These are phyloP conservation scores for Ladona fulva DNA, from an alignment of 1,140 invertebrate genomes.

Conservation along the genomic window DNA sequence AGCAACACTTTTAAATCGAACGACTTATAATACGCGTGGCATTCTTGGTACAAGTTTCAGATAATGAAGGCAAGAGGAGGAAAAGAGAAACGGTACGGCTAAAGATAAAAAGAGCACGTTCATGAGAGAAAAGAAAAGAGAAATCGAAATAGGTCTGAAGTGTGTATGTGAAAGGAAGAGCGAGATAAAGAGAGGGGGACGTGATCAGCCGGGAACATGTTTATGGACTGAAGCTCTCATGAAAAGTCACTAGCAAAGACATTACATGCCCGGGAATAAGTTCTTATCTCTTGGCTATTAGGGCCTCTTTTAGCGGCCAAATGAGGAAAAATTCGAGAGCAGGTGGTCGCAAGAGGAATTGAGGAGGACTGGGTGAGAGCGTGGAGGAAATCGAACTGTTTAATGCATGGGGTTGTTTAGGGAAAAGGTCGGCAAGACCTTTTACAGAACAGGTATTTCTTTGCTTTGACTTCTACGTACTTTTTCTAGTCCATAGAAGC, in stretches of 20 bases:
- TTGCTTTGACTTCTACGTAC: too few species aligned
- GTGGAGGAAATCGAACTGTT: neutral
- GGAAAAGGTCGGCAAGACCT: too few species aligned
- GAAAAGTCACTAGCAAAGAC: neutral
- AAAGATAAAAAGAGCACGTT: neutral
- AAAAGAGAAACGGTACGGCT: too few species aligned
- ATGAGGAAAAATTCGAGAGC: slow-evolving; percentile 1
- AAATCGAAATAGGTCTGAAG: neutral
- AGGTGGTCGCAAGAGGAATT: neutral
- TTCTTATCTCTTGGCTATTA: neutral
- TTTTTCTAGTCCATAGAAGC: too few species aligned
- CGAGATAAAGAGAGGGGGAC: neutral
- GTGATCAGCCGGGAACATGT: neutral
- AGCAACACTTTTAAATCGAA: too few species aligned
- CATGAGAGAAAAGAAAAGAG: neutral
- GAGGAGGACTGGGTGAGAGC: neutral
- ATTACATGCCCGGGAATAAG: neutral
- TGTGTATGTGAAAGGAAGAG: neutral
- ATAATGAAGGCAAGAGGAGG: too few species aligned
- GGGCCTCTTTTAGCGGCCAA: neutral
- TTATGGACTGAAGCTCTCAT: slow-evolving; percentile 1
- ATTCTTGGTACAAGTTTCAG: too few species aligned
- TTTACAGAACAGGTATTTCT: too few species aligned
- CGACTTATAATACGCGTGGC: too few species aligned
- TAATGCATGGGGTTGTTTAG: too few species aligned